A percentile compares a stretch with the other conserved stretches of the same genome.
phyloP scores from a whole-genome alignment of 2,888 invertebrate species.

The Mesopsocus fuscifrons region DNA sequence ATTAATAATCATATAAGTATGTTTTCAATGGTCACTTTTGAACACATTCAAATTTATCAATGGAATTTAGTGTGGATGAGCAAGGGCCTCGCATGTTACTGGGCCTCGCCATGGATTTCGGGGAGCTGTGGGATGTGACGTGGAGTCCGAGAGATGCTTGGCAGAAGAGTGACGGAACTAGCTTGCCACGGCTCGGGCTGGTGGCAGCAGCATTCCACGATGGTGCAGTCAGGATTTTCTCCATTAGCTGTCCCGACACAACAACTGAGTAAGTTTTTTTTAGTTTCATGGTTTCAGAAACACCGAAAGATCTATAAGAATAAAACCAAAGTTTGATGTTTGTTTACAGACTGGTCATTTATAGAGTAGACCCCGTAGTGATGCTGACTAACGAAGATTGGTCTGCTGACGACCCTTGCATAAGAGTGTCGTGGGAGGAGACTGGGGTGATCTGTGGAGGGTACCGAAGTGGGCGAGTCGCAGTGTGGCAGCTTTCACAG shows the following conservation, averaged over 20 bases:
- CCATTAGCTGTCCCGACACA: not conserved
- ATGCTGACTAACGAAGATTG: not conserved
- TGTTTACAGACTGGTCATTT: not conserved
- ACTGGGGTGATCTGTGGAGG: not conserved
- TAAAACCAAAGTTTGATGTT: no score
- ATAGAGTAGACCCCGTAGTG: not conserved
- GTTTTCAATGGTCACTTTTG: no score
- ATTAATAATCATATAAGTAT: no score
- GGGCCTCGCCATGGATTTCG: not conserved
- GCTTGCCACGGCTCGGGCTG: not conserved
- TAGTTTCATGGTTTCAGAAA: no score
- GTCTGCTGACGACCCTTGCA: not conserved
- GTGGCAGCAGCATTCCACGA: not conserved
- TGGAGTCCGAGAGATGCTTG: not conserved
- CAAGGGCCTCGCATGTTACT: not conserved
- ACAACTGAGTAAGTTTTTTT: not conserved
- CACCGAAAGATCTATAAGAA: no score
- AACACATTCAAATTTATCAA: no score
- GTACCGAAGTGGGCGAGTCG: not conserved
- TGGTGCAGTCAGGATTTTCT: not conserved
- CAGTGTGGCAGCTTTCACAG: not conserved
- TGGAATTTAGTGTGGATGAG: no score
- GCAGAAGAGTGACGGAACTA: no score
- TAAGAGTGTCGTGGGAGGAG: not conserved
- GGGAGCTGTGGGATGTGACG: not conserved